Conservation (phyloP, 2,797 vertebrate genomes). For the Coregonus ussuriensis region DNA sequence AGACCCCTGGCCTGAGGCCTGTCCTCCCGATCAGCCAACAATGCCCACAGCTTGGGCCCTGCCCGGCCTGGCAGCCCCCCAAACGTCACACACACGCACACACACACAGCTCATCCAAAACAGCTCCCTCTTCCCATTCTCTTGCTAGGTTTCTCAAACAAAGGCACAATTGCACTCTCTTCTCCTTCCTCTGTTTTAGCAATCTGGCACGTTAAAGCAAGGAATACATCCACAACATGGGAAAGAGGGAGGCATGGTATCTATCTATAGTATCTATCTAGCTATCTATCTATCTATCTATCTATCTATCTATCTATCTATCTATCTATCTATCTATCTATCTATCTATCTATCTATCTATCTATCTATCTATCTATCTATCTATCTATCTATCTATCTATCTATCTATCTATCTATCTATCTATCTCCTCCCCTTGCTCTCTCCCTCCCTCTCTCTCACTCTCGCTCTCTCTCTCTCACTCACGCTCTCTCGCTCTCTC, state of each 20-base stretch:
- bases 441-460: not conserved
- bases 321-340: no score
- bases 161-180: not conserved
- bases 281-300: not conserved
- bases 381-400: not conserved
- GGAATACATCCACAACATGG: no score
- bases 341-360: not conserved
- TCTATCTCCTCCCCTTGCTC: not conserved
- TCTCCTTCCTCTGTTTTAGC: not conserved
- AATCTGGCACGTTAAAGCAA: not conserved
- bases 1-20: constrained; percentile 65
- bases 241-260: no score
- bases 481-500: no score
- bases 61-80: constrained; percentile 35
- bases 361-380: not conserved
- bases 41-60: constrained; percentile 53
- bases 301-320: no score
- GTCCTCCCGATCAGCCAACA: constrained; percentile 58
- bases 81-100: constrained; percentile 5
- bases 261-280: not conserved
- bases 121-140: not conserved
- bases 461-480: no score
- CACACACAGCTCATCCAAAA: constrained; percentile 13
- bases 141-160: not conserved
- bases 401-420: no score